These are phyloP conservation scores for Tillus elongatus DNA, from an alignment of 2,888 invertebrate species.

Conservation along the genomic window DNA sequence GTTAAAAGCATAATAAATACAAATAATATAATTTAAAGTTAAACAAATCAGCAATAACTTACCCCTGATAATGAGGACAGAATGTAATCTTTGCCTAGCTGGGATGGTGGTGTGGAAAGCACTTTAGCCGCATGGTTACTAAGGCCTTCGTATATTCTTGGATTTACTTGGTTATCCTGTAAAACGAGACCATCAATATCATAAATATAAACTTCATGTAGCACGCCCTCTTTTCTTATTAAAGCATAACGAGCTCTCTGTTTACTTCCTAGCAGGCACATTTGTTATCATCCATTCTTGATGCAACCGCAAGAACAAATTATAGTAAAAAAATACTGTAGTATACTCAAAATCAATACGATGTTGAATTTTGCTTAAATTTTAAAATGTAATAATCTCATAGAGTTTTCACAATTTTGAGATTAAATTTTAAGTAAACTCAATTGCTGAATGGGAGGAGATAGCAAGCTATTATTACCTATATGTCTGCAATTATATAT, in stretches of 20 bases:
- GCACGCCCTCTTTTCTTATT: slow-evolving; percentile 2
- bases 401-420: too few relatives aligned
- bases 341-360: too few relatives aligned
- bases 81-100: slow-evolving; percentile 20
- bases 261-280: slow-evolving; percentile 1
- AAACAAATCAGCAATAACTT: background rate
- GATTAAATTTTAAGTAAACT: too few relatives aligned
- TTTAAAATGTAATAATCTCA: too few relatives aligned
- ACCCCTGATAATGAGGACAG: slow-evolving; percentile 16
- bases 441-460: too few relatives aligned
- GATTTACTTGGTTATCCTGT: slow-evolving; percentile 28
- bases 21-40: background rate
- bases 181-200: slow-evolving; percentile 11
- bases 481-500: too few relatives aligned
- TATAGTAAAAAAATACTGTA: too few relatives aligned
- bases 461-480: too few relatives aligned
- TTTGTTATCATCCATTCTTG: too few relatives aligned
- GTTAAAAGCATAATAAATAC: background rate
- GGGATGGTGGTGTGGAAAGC: slow-evolving; percentile 27
- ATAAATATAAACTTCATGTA: background rate
- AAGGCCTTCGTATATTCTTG: slow-evolving; percentile 30
- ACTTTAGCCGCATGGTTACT: slow-evolving; percentile 32
- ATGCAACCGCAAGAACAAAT: too few relatives aligned
- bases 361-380: too few relatives aligned
- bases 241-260: background rate